A percentile compares a stretch with the other conserved stretches of the same genome.
These are phyloP conservation scores for Synaphobranchus kaupii DNA, from an alignment of 2,797 vertebrate species.

Conservation along the genomic window DNA sequence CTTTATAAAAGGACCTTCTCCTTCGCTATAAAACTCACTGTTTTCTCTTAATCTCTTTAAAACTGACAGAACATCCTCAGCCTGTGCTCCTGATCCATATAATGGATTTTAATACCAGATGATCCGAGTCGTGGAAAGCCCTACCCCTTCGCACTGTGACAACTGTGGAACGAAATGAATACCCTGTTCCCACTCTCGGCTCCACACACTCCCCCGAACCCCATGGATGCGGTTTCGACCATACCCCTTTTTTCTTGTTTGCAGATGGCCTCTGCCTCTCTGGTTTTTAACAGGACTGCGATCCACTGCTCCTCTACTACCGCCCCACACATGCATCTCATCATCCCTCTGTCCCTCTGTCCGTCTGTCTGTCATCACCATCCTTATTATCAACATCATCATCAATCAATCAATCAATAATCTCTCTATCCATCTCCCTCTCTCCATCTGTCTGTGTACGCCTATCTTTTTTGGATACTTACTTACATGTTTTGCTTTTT, in stretches of 20 bases:
- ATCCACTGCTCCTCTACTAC: neutral
- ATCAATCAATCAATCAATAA: neutral
- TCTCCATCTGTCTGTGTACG: neutral
- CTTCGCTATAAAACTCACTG: conserved; percentile 8
- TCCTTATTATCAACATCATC: neutral
- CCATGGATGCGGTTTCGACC: neutral
- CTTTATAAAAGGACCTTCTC: conserved; percentile 73
- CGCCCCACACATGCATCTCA: neutral
- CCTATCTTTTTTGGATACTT: neutral
- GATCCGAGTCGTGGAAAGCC: neutral
- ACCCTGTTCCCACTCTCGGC: neutral
- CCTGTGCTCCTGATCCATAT: neutral
- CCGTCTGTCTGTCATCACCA: neutral
- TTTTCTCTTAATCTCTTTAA: neutral
- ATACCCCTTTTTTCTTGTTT: neutral
- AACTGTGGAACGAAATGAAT: neutral
- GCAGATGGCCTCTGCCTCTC: neutral
- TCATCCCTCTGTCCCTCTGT: neutral
- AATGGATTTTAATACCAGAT: neutral
- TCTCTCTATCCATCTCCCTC: neutral
- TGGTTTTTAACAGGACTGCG: neutral
- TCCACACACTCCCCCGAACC: neutral
- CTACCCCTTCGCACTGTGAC: neutral
- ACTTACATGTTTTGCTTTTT: conserved; percentile 1
- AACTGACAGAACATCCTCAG: neutral